Evolutionary conservation across 2,797 vertebrate species (phyloP).

Genomic region (Spheniscus humboldti): DNA sequence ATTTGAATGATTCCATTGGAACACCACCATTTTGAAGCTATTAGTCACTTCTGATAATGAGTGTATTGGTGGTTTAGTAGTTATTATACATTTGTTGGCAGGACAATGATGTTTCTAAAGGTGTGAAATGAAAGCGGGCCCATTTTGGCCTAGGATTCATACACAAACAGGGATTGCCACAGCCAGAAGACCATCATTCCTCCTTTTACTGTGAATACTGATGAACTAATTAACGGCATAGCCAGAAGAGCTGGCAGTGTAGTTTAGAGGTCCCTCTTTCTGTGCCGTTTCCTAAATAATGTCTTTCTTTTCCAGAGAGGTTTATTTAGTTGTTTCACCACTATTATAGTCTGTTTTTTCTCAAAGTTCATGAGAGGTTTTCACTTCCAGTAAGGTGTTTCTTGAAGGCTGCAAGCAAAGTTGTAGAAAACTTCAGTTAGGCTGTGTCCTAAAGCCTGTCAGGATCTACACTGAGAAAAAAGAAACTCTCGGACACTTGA

Average conservation of each 20-base stretch:
- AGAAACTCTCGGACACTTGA: neutral
- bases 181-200: neutral
- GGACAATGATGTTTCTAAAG: neutral
- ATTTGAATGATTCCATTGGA: neutral
- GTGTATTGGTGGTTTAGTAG: neutral
- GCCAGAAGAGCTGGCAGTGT: neutral
- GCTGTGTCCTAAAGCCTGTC: neutral
- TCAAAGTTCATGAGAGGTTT: neutral
- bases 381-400: neutral
- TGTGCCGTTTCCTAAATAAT: neutral
- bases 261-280: neutral
- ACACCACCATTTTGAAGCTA: neutral
- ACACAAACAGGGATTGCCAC: neutral
- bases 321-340: neutral
- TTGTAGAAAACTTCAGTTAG: neutral
- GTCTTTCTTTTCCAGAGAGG: neutral
- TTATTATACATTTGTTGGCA: neutral
- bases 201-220: neutral
- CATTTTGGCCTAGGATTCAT: neutral
- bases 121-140: neutral
- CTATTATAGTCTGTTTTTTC: neutral
- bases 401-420: neutral
- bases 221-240: neutral
- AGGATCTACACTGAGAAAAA: neutral
- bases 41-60: neutral